Percentiles rank a stretch among this genome's conserved stretches.
phyloP scores from a whole-genome alignment of 1,140 invertebrate genomes.

The Lasioglossum baleicum region DNA sequence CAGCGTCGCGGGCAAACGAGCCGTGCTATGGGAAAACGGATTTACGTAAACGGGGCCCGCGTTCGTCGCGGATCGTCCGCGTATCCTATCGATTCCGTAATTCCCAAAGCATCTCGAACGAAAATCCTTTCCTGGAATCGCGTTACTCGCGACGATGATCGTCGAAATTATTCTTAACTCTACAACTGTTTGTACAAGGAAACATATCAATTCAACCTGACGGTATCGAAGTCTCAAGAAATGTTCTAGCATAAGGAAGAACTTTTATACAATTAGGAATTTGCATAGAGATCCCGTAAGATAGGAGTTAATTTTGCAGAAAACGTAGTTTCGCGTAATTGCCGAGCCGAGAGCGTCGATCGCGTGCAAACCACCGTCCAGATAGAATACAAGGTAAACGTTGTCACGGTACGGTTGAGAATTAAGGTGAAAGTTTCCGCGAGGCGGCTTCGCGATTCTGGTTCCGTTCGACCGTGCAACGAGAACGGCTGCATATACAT shows the following conservation, averaged over 20 bases:
- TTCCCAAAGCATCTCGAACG: not conserved
- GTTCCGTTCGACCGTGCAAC: not conserved
- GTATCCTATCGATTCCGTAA: slow-evolving; percentile 16
- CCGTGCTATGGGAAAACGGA: slow-evolving; percentile 44
- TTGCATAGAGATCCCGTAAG: too few relatives aligned
- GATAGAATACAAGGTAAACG: slow-evolving; percentile 12
- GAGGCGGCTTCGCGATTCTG: not conserved
- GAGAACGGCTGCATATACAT: not conserved
- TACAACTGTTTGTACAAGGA: too few relatives aligned
- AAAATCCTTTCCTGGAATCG: too few relatives aligned
- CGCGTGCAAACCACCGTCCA: slow-evolving; percentile 16
- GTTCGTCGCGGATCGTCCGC: not conserved
- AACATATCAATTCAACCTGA: too few relatives aligned
- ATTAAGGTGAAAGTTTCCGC: slow-evolving; percentile 32
- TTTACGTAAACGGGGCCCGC: slow-evolving; percentile 33
- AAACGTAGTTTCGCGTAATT: not conserved
- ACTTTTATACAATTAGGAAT: too few relatives aligned
- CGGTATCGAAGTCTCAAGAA: too few relatives aligned
- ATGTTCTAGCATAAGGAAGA: too few relatives aligned
- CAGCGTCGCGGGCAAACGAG: slow-evolving; percentile 26
- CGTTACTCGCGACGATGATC: too few relatives aligned
- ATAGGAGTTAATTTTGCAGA: too few relatives aligned
- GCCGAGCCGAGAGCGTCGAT: not conserved
- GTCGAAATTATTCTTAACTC: too few relatives aligned
- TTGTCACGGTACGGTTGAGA: not conserved